Conservation (phyloP, 2,888 invertebrate genomes). For the Entomobrya multifasciata region DNA sequence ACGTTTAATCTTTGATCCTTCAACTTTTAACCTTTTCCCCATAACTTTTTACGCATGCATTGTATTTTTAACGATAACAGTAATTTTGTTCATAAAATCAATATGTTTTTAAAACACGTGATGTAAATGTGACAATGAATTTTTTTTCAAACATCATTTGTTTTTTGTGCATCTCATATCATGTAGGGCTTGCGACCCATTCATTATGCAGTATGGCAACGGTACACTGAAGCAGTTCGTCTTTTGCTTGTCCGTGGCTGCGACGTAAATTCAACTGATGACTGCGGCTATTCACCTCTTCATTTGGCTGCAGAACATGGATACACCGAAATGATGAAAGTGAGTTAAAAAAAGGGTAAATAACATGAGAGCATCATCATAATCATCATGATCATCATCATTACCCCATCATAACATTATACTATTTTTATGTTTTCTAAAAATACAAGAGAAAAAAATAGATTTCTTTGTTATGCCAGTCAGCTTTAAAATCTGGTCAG, state of each 20-base stretch:
- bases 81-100: too few species aligned
- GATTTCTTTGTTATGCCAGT: background rate
- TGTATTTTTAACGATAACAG: too few species aligned
- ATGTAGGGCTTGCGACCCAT: conserved; percentile 91
- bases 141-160: too few species aligned
- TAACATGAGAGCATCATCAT: background rate
- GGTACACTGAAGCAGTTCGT: conserved; percentile 88
- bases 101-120: too few species aligned
- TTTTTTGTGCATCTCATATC: background rate
- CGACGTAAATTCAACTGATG: conserved; percentile 91
- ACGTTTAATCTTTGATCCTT: too few species aligned
- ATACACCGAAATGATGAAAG: conserved; percentile 82
- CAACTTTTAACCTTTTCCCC: too few species aligned
- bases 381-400: too few species aligned
- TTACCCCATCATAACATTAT: conserved; percentile 20
- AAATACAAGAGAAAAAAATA: background rate
- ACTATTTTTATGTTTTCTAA: background rate
- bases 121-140: too few species aligned
- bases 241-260: conserved; percentile 90
- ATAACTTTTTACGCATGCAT: too few species aligned
- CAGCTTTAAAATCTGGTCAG: background rate
- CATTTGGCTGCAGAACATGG: conserved; percentile 95
- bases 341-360: conserved; percentile 67
- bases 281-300: conserved; percentile 94
- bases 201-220: conserved; percentile 96